phyloP scores from a whole-genome alignment of 1,140 invertebrate species.

The Euura lappo region DNA sequence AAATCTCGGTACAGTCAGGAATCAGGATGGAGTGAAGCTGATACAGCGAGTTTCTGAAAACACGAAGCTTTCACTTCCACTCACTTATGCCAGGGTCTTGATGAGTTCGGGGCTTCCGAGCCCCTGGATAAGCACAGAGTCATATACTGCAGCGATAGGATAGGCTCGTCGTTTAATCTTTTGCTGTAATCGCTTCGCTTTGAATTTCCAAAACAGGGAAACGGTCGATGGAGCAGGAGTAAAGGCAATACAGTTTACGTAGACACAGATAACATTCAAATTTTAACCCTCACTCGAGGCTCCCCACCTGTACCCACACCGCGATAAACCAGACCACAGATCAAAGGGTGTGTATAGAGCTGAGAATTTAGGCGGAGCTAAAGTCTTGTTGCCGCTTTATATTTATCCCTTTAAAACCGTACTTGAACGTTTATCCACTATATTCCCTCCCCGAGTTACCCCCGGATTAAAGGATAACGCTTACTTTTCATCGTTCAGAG shows the following conservation, averaged over 20 bases:
- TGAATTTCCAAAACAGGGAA: constrained; percentile 1
- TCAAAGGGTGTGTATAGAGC: constrained; percentile 5
- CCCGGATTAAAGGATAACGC: background rate
- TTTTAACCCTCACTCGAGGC: background rate
- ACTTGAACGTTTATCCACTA: background rate
- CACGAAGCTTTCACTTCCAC: too few relatives aligned
- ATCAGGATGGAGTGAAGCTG: too few relatives aligned
- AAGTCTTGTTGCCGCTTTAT: background rate
- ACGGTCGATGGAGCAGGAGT: background rate
- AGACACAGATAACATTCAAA: constrained; percentile 5
- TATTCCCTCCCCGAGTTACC: background rate
- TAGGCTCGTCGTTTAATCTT: constrained; percentile 1
- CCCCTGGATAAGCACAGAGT: too few relatives aligned
- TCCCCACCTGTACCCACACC: background rate
- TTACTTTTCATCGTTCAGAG: background rate
- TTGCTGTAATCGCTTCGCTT: background rate
- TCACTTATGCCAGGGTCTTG: too few relatives aligned
- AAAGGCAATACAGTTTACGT: background rate
- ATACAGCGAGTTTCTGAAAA: too few relatives aligned
- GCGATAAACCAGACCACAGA: constrained; percentile 4
- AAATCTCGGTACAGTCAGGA: too few relatives aligned
- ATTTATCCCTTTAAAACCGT: background rate
- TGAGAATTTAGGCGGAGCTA: background rate
- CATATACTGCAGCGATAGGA: background rate
- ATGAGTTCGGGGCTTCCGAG: too few relatives aligned